Base-by-base conservation (phyloP, 2,888 invertebrate species). In the Chaitophorus viminalis region DNA sequence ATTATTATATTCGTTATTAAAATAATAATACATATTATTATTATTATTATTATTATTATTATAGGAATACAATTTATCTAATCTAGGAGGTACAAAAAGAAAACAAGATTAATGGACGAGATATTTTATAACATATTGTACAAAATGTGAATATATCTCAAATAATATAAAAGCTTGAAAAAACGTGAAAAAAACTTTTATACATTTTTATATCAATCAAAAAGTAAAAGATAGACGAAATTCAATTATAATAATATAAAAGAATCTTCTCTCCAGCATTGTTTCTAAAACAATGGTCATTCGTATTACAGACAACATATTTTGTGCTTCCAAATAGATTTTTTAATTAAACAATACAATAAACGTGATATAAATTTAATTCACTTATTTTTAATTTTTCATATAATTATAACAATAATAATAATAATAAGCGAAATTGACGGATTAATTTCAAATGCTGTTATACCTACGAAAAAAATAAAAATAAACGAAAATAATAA, bases 291-390 rank as follows among this genome's bases (percentile, higher is more conserved):
- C 74, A 83, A 83, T 74, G 60, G 54, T 36, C 11, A 33, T 54
- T 18, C 11, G 74, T 36, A 36, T 60, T 82, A 54, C 74, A n/a
- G 82, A 75, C 60, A 74, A 36, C 74, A 18, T 33, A 54, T 82
- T 72, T 18, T 14, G 39, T 70, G 25, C 52, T 6, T 25, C 25
- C 54, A 74, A 74, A 83, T 74, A 74, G 82, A 29, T n/a, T n/a
- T 82, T 70, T 74, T 74, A 74, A 83, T 83, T 83, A 83, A 82
- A 83, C 60, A 9, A 33, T n/a, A 2, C 33, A 36, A 83, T 74
- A 74, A 74, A 74, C 75, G 74, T n/a, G 11, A 72, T 54, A 82
- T 11, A n/a, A 36, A 54, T 68, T 68, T 68, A 46, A 68, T 70
- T 79, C 17, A 29, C 39, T 60, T n/a, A 29, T 79, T 54, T 77